Base-by-base conservation (phyloP, 2,888 invertebrate species). In the Esperia sulphurella region DNA sequence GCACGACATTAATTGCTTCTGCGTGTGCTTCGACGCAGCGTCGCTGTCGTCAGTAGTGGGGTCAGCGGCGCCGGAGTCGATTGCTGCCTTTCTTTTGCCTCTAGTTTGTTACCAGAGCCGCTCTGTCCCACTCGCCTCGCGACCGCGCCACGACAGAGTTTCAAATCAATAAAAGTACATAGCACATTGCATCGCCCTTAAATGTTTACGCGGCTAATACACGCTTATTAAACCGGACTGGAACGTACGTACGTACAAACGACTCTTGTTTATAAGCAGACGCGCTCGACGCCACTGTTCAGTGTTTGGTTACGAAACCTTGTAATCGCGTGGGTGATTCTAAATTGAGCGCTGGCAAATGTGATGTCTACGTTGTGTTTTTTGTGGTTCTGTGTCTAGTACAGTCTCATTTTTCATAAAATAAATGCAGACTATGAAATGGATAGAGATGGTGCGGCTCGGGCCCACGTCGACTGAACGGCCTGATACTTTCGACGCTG, bases 371-470 rank as follows among this genome's bases (percentile, higher is more conserved):
- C 61, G 61, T 61, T 59, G 65, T 63, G 66, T 73, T 72, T 73
- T 68, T 71, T 69, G 63, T 66, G 68, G 63, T 67, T 68, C 28
- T 8, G 10, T 41, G 48, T 47, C 21, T 50, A 44, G 50, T 9
- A 29, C 41, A 52, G 30, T 4, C 8, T 29, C 59, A 60, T 63
- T 53, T 48, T 55, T 43, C n/a, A n/a, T n/a, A n/a, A n/a, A n/a
- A 40, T 66, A 70, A 67, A 88, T 87, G 86, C 84, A 86, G 72
- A 79, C 85, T 65, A 80, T 87, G 70, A 87, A 86, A 71, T 87
- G 82, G 80, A 85, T 86, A 74, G 88, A 87, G 63, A 86, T 88
- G 88, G 86, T 87, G 67, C 79, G 79, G 52, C 79, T 87, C 54
- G 83, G 82, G 49, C 79, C 83, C 40, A 58, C 33, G 48, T 65